Conservation (phyloP, 2,113 vertebrate species). For the Aegithalos caudatus region DNA sequence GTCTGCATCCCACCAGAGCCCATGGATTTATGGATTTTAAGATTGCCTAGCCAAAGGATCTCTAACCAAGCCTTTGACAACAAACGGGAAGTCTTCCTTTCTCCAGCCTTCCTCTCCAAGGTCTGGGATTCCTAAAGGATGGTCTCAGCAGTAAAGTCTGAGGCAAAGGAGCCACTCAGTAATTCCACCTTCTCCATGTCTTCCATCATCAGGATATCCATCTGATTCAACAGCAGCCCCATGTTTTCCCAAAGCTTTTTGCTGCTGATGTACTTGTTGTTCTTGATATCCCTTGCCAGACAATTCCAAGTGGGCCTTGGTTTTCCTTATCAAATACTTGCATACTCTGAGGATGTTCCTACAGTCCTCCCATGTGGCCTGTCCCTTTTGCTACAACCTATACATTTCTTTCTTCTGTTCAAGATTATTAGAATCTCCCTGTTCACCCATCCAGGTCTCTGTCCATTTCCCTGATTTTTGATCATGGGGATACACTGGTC, state of each 20-base stretch:
- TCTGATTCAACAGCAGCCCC: not conserved
- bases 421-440: not conserved
- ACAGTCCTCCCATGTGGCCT: fast-evolving
- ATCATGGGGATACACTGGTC: not conserved
- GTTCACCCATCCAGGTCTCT: not conserved
- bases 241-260: not conserved
- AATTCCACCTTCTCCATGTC: not conserved
- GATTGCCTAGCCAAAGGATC: not conserved
- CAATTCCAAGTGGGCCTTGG: not conserved
- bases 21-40: not conserved
- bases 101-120: not conserved
- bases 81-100: not conserved
- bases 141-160: not conserved
- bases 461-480: not conserved
- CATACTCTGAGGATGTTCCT: not conserved
- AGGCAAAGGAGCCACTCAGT: not conserved
- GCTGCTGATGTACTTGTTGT: not conserved
- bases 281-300: not conserved
- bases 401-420: not conserved
- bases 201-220: not conserved
- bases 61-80: not conserved
- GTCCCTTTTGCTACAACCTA: not conserved
- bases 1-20: not conserved
- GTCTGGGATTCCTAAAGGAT: not conserved
- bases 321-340: not conserved